Evolutionary conservation across 2,888 invertebrate genomes (phyloP).

Genomic region (Mythimna pallens): DNA sequence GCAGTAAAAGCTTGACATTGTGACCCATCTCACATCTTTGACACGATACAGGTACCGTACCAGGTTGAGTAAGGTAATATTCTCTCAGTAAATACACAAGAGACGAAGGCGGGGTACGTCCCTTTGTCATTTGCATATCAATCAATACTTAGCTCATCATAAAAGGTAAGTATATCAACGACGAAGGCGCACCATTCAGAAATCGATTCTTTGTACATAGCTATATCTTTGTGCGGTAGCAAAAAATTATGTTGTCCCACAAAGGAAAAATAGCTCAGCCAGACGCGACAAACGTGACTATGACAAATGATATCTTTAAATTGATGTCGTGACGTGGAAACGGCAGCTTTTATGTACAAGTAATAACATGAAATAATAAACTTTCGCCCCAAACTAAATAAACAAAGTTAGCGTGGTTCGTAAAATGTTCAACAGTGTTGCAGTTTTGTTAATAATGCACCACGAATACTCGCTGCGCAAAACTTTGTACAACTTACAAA

Average conservation of each 20-base stretch:
- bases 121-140: constrained; percentile 52
- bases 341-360: constrained; percentile 23
- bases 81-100: constrained; percentile 17
- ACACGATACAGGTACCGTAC: constrained; percentile 9
- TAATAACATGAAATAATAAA: constrained; percentile 29
- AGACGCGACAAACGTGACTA: constrained; percentile 46
- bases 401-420: constrained; percentile 28
- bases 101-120: constrained; percentile 6
- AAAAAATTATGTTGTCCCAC: constrained; percentile 30
- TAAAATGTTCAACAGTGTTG: constrained; percentile 42
- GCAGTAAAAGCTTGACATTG: constrained; percentile 14
- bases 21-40: constrained; percentile 16
- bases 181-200: constrained; percentile 18
- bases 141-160: constrained; percentile 49
- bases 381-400: constrained; percentile 23
- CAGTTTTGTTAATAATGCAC: constrained; percentile 51
- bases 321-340: constrained; percentile 41
- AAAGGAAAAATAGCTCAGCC: constrained; percentile 38
- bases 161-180: constrained; percentile 31
- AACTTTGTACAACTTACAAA: constrained; percentile 43
- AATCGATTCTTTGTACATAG: constrained; percentile 30
- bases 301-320: constrained; percentile 53
- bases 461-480: constrained; percentile 32
- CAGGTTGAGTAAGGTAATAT: constrained; percentile 21
- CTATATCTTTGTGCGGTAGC: constrained; percentile 22